Conservation (phyloP, 2,113 vertebrate genomes). For the Takifugu bimaculatus region DNA sequence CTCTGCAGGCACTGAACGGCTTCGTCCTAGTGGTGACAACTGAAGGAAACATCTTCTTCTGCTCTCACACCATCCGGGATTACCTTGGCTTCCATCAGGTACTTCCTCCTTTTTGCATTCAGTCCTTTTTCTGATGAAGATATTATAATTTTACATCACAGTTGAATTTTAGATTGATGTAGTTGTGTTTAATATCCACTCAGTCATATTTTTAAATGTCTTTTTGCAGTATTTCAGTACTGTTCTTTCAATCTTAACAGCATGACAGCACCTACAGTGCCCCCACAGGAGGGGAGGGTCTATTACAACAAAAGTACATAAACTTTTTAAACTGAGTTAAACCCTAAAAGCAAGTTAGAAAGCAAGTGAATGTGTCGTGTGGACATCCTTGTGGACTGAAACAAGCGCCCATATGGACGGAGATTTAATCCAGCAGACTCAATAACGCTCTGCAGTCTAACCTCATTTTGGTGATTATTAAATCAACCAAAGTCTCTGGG, state of each 20-base stretch:
- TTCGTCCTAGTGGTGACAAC: slow-evolving; percentile 76
- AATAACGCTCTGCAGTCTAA: slow-evolving; percentile 12
- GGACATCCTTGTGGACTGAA: slow-evolving; percentile 2
- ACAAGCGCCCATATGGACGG: not conserved
- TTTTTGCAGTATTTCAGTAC: too few species aligned
- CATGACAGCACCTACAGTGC: too few species aligned
- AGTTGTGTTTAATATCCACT: not conserved
- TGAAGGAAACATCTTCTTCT: slow-evolving; percentile 75
- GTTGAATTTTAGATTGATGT: too few species aligned
- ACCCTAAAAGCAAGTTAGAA: too few species aligned
- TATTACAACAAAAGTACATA: too few species aligned
- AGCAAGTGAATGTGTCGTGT: too few species aligned
- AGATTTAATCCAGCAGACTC: slow-evolving; percentile 38
- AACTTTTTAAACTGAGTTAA: too few species aligned
- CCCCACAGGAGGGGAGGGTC: too few species aligned
- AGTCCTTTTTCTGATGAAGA: not conserved
- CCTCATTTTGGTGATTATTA: slow-evolving; percentile 36
- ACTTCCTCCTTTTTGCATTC: not conserved
- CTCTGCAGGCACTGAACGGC: slow-evolving; percentile 71
- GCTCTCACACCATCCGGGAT: slow-evolving; percentile 75
- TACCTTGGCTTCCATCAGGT: slow-evolving; percentile 80
- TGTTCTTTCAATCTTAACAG: too few species aligned
- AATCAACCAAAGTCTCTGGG: slow-evolving; percentile 22
- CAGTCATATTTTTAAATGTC: not conserved
- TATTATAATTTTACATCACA: too few species aligned